A percentile compares a stretch with the other conserved stretches of the same genome.
Conservation (phyloP, 2,888 invertebrate genomes). For the Ametastegia equiseti region DNA sequence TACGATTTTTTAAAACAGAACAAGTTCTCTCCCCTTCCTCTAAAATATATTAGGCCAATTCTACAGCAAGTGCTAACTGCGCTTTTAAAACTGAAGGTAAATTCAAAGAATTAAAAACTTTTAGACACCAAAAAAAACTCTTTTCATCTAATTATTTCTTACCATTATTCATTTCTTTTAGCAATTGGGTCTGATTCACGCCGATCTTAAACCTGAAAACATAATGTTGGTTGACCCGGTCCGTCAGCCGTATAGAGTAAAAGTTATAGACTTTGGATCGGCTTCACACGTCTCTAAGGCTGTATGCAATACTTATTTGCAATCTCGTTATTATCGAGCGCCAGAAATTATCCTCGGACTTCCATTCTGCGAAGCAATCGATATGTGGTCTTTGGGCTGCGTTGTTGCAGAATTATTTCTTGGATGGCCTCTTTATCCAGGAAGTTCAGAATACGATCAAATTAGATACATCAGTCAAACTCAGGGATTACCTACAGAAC, state of each 20-base stretch:
- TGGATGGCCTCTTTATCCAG: constrained; percentile 99
- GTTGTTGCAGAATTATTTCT: constrained; percentile 99
- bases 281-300: constrained; percentile 99
- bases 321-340: constrained; percentile 98
- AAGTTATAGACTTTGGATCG: constrained; percentile 99
- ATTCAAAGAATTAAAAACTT: constrained; percentile 19
- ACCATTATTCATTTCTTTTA: constrained; percentile 74
- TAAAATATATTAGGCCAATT: constrained; percentile 99
- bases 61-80: constrained; percentile 96
- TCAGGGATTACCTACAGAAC: constrained; percentile 97
- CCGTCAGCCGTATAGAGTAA: constrained; percentile 98
- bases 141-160: constrained; percentile 17
- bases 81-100: constrained; percentile 93
- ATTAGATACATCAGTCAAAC: constrained; percentile 98
- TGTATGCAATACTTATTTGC: constrained; percentile 99
- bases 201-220: constrained; percentile 99
- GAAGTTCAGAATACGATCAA: constrained; percentile 99
- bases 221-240: constrained; percentile 99
- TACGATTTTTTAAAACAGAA: constrained; percentile 99
- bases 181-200: constrained; percentile 99
- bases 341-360: constrained; percentile 98
- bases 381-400: constrained; percentile 99
- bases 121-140: no score
- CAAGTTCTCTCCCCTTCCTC: constrained; percentile 98
- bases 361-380: constrained; percentile 99